Percentiles rank a stretch among this genome's conserved stretches.
These are phyloP conservation scores for Brevimyrus niger DNA, from an alignment of 2,113 vertebrate species.

Conservation along the genomic window DNA sequence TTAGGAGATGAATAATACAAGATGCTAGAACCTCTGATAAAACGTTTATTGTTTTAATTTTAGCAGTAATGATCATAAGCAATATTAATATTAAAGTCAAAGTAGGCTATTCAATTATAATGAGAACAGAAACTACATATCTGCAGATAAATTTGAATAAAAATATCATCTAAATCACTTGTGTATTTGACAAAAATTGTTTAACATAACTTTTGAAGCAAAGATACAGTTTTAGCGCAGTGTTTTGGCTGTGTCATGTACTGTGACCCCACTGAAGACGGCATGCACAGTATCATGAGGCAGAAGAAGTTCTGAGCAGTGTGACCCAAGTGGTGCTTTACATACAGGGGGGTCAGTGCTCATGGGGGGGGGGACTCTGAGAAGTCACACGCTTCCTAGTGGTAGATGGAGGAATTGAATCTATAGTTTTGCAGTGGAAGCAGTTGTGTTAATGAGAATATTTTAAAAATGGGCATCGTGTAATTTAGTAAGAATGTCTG, in stretches of 20 bases:
- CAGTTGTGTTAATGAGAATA: not conserved
- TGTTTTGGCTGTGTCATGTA: not conserved
- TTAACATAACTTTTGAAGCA: not conserved
- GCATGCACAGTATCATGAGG: not conserved
- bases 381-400: not conserved
- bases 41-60: constrained; percentile 3
- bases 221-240: not conserved
- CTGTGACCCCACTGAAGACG: not conserved
- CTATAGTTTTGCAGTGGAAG: not conserved
- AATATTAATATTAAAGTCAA: not conserved
- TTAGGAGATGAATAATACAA: constrained; percentile 13
- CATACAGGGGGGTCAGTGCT: not conserved
- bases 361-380: not conserved
- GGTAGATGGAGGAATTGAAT: not conserved
- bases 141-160: not conserved
- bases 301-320: not conserved
- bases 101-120: not conserved
- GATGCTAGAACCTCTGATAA: not conserved
- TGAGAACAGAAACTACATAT: not conserved
- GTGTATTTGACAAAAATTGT: not conserved
- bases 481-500: not conserved
- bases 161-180: not conserved
- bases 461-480: not conserved
- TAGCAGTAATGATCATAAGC: not conserved
- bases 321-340: not conserved